These are phyloP conservation scores for Seison nebaliae DNA, from an alignment of 1,140 invertebrate species.

Conservation along the genomic window DNA sequence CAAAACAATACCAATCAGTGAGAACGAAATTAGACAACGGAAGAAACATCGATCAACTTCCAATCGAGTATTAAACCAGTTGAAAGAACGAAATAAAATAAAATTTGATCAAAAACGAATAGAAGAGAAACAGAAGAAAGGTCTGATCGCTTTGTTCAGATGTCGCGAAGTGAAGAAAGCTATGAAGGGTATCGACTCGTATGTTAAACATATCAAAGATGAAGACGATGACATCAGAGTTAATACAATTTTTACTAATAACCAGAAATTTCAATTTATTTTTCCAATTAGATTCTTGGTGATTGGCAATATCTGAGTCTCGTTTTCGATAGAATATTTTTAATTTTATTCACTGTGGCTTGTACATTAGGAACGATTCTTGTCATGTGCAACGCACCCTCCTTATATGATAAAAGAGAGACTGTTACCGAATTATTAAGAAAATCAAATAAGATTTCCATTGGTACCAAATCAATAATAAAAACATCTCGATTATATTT, in stretches of 20 bases:
- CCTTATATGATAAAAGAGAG: slow-evolving; percentile 10
- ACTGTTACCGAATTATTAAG: too few relatives aligned
- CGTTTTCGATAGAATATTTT: slow-evolving; percentile 84
- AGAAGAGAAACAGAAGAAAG: slow-evolving; percentile 9
- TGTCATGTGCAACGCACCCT: slow-evolving; percentile 73
- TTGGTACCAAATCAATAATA: too few relatives aligned
- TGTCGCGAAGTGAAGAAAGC: too few relatives aligned
- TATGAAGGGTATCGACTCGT: slow-evolving; percentile 5
- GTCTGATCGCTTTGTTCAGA: too few relatives aligned
- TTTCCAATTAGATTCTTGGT: slow-evolving; percentile 20
- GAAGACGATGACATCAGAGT: slow-evolving; percentile 10
- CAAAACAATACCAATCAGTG: too few relatives aligned
- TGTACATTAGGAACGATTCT: slow-evolving; percentile 46
- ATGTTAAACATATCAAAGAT: slow-evolving; percentile 10
- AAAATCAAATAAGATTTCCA: too few relatives aligned
- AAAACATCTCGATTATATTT: too few relatives aligned
- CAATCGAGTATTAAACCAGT: too few relatives aligned
- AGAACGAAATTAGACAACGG: too few relatives aligned
- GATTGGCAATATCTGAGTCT: slow-evolving; percentile 99
- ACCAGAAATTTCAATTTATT: background rate
- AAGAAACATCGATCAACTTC: too few relatives aligned
- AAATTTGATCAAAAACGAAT: too few relatives aligned
- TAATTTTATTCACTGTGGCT: slow-evolving; percentile 78
- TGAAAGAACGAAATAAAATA: too few relatives aligned
- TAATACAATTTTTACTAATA: background rate